Evolutionary conservation across 2,113 vertebrate genomes (phyloP).

Genomic region (Pollachius pollachius): DNA sequence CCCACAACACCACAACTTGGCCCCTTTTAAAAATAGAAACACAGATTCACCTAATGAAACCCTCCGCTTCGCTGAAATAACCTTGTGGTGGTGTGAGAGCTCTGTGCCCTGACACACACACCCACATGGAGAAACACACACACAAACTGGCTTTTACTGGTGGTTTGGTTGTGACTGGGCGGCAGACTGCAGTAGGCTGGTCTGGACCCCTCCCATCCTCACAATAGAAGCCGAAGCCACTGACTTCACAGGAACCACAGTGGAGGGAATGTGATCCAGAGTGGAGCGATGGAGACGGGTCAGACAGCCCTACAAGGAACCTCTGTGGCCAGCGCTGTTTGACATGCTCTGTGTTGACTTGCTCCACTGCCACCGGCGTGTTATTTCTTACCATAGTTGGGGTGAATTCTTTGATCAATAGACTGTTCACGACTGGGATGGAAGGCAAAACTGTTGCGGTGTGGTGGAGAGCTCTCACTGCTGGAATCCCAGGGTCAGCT

Average conservation of each 20-base stretch:
- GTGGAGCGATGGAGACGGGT: neutral
- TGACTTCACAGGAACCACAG: slow-evolving; percentile 32
- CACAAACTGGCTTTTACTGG: slow-evolving; percentile 11
- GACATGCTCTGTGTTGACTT: neutral
- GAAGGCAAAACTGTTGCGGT: neutral
- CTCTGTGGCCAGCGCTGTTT: neutral
- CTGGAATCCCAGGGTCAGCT: neutral
- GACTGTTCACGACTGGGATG: neutral
- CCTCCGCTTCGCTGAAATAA: slow-evolving; percentile 47
- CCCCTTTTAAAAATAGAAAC: slow-evolving; percentile 45
- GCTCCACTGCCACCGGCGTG: neutral
- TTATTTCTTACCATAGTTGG: neutral
- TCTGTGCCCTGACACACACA: slow-evolving; percentile 36
- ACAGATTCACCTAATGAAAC: slow-evolving; percentile 48
- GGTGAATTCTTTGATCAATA: neutral
- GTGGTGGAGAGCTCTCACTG: neutral
- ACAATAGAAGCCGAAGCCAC: slow-evolving; percentile 30
- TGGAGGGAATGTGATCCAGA: slow-evolving; percentile 14
- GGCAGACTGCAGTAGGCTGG: slow-evolving; percentile 29
- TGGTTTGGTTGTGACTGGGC: slow-evolving; percentile 21
- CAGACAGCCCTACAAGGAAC: neutral
- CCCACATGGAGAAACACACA: slow-evolving; percentile 18
- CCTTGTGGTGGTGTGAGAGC: slow-evolving; percentile 26
- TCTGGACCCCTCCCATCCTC: slow-evolving; percentile 43
- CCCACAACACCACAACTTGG: slow-evolving; percentile 31